These are phyloP conservation scores for Bathynomus jamesi DNA, from an alignment of 1,140 invertebrate genomes.

Conservation along the genomic window DNA sequence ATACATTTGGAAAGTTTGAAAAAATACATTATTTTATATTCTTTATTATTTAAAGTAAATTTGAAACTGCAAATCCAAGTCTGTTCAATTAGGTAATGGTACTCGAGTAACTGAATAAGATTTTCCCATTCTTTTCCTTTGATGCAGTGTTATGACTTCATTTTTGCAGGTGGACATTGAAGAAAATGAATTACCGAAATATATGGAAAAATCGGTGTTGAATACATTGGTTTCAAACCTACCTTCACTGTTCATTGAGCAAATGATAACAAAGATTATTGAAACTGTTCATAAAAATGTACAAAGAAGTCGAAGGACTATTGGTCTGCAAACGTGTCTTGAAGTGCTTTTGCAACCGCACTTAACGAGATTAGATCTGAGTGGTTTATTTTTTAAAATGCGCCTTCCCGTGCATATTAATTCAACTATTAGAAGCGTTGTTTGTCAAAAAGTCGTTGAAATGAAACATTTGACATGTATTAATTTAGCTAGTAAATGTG, in stretches of 20 bases:
- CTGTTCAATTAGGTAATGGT: too few species aligned
- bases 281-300: slow-evolving; percentile 25
- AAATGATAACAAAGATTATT: slow-evolving; percentile 24
- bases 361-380: slow-evolving; percentile 19
- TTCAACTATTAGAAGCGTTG: slow-evolving; percentile 16
- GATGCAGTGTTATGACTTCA: too few species aligned
- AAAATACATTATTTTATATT: too few species aligned
- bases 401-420: slow-evolving; percentile 19
- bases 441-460: background rate
- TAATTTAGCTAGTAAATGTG: slow-evolving; percentile 27
- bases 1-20: too few species aligned
- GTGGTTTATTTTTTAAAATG: slow-evolving; percentile 26
- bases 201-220: slow-evolving; percentile 5
- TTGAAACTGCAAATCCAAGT: too few species aligned
- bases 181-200: slow-evolving; percentile 1
- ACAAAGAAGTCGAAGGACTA: slow-evolving; percentile 16
- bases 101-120: too few species aligned
- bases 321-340: slow-evolving; percentile 24
- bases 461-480: slow-evolving; percentile 23
- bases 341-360: slow-evolving; percentile 18
- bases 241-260: slow-evolving; percentile 16
- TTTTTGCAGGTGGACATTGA: slow-evolving; percentile 19
- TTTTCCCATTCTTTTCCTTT: too few species aligned
- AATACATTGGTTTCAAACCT: slow-evolving; percentile 6
- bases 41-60: too few species aligned